Evolutionary conservation across 1,140 invertebrate genomes (phyloP).

Genomic region (Callitettix versicolor): DNA sequence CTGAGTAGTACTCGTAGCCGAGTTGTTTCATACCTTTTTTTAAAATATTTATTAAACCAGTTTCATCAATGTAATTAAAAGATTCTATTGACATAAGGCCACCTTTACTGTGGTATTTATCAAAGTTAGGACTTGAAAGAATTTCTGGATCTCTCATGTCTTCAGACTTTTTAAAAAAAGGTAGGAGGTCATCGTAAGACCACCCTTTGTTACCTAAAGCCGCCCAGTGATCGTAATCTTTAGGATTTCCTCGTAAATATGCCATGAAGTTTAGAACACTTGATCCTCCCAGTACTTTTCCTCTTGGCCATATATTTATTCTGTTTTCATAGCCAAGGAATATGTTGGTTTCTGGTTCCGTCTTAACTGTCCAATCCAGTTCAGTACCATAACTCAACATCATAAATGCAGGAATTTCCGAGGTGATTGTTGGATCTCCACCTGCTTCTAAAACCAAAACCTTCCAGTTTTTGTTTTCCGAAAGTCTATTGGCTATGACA

Average conservation of each 20-base stretch:
- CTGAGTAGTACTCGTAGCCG: slow-evolving; percentile 78
- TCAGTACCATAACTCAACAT: slow-evolving; percentile 53
- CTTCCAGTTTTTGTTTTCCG: slow-evolving; percentile 29
- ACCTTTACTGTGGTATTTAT: slow-evolving; percentile 54
- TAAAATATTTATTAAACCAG: slow-evolving; percentile 38
- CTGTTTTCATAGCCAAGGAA: slow-evolving; percentile 40
- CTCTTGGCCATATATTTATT: slow-evolving; percentile 45
- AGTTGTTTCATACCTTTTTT: slow-evolving; percentile 60
- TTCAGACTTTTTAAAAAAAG: slow-evolving; percentile 80
- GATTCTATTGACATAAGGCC: slow-evolving; percentile 42
- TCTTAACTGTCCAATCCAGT: slow-evolving; percentile 69
- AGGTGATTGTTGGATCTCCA: slow-evolving; percentile 53
- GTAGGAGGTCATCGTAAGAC: slow-evolving; percentile 75
- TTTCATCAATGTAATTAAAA: slow-evolving; percentile 41
- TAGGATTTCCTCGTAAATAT: slow-evolving; percentile 71
- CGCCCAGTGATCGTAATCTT: slow-evolving; percentile 85
- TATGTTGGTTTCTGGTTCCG: slow-evolving; percentile 52
- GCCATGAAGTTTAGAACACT: slow-evolving; percentile 80
- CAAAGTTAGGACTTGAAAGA: slow-evolving; percentile 39
- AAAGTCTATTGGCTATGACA: slow-evolving; percentile 42
- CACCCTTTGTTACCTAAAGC: slow-evolving; percentile 74
- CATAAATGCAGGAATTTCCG: slow-evolving; percentile 61
- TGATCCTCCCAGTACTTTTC: slow-evolving; percentile 59
- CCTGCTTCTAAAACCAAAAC: slow-evolving; percentile 39
- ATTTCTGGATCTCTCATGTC: slow-evolving; percentile 72